A percentile compares a stretch with the other conserved stretches of the same genome.
Evolutionary conservation across 2,113 vertebrate species (phyloP).

Genomic region (Symphodus melops): DNA sequence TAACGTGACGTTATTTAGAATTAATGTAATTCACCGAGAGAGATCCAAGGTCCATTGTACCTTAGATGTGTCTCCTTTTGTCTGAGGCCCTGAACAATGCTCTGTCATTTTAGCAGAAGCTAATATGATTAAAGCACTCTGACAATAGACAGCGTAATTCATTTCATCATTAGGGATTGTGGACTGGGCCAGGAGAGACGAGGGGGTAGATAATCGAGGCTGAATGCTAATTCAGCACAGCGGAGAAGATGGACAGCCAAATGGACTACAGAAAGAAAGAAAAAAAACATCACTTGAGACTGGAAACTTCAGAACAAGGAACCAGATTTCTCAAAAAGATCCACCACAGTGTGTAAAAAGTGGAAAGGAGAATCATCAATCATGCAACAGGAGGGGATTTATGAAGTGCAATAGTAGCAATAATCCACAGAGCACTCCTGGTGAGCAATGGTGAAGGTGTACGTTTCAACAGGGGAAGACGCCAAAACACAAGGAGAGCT

Average conservation of each 20-base stretch:
- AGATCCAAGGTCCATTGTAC: constrained; percentile 82
- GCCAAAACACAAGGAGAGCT: constrained; percentile 48
- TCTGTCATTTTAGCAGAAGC: constrained; percentile 80
- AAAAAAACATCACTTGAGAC: constrained; percentile 42
- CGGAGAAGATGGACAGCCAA: constrained; percentile 49
- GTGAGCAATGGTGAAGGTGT: constrained; percentile 53
- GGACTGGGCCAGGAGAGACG: constrained; percentile 59
- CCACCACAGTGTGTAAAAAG: constrained; percentile 21
- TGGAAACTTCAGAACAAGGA: constrained; percentile 44
- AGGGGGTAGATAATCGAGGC: constrained; percentile 61
- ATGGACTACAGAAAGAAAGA: constrained; percentile 23
- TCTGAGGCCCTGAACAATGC: constrained; percentile 81
- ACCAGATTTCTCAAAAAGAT: constrained; percentile 38
- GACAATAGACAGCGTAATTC: constrained; percentile 82
- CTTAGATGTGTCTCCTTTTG: constrained; percentile 84
- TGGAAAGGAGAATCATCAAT: constrained; percentile 63
- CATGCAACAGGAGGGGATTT: constrained; percentile 61
- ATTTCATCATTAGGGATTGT: constrained; percentile 80
- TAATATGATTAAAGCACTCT: constrained; percentile 85
- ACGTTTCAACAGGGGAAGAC: constrained; percentile 40
- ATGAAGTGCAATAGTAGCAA: constrained; percentile 72
- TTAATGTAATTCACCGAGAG: constrained; percentile 82
- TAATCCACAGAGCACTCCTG: constrained; percentile 49
- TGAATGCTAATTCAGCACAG: constrained; percentile 71
- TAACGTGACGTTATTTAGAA: constrained; percentile 79